Base-by-base conservation (phyloP, 2,113 vertebrate genomes). In the Centropristis striata region DNA sequence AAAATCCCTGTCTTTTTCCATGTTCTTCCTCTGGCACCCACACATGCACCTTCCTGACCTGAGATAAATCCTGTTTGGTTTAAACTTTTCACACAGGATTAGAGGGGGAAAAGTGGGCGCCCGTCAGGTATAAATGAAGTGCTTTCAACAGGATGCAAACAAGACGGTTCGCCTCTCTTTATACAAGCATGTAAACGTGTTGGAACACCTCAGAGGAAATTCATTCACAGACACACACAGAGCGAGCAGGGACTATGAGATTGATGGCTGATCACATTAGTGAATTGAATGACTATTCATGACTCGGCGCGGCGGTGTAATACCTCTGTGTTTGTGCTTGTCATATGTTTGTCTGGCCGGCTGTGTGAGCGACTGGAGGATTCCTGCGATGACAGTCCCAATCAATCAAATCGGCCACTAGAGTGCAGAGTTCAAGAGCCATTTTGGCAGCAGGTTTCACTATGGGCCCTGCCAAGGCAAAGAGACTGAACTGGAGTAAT, bases 371-470 rank as follows among this genome's bases (percentile, higher is more conserved):
- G 32, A 78, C 70, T 23, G 1, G 79, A 77, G 75, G 81, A 87
- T 87, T 88, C 67, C 59, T n/a, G 81, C 70, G 64, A 79, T 90
- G 93, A 93, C 93, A 92, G 88, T 85, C 75, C 75, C 72, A 80
- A 92, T 92, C 89, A 79, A 90, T 93, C 86, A 94, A 71, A 64
- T 72, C 71, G 15, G 88, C 84, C 93, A 82, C 88, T 71, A 84
- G 88, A 55, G 91, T 21, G 14, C 86, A 93, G 87, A 88, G 90
- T 92, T 82, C 74, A 89, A 79, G 66, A 86, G 82, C 78, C 54
- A 4, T n/a, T 80, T 90, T 93, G 89, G 75, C 88, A 92, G 49
- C 10, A 0, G 86, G 71, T 81, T 80, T 67, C 84, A 85, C 20
- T 58, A 15, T 72, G 25, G 47, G 82, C 50, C 54, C 85, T 90